Percentiles rank a stretch among this genome's conserved stretches.
Evolutionary conservation across 37 sponge, comb jelly and placozoan genomes (phyloP).

Genomic region (Beroe forskalii): DNA sequence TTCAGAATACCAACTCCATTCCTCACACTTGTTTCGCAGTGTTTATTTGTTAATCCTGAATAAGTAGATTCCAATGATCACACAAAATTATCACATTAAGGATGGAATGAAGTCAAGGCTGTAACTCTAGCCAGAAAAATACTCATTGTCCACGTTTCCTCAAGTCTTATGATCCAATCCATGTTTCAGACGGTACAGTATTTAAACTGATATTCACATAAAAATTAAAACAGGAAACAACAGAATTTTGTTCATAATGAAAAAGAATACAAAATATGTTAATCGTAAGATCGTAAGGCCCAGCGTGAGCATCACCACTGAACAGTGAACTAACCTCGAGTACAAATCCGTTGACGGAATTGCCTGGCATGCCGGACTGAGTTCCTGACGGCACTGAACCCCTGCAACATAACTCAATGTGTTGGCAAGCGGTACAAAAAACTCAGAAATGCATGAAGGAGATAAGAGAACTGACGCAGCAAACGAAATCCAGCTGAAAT

Average conservation of each 20-base stretch:
- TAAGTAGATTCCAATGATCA: not conserved
- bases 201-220: too few relatives aligned
- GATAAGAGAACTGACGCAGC: not conserved
- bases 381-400: conserved; percentile 27
- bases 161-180: too few relatives aligned
- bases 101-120: too few relatives aligned
- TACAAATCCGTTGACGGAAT: conserved; percentile 22
- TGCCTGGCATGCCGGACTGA: conserved; percentile 40
- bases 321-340: conserved; percentile 59
- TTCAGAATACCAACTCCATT: conserved; percentile 62
- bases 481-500: not conserved
- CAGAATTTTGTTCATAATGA: too few relatives aligned
- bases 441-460: conserved; percentile 22
- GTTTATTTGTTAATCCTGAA: conserved; percentile 53
- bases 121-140: too few relatives aligned
- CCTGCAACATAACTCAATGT: conserved; percentile 37
- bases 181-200: too few relatives aligned
- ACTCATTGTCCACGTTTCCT: too few relatives aligned
- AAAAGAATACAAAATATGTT: too few relatives aligned
- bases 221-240: too few relatives aligned
- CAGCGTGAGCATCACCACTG: too few relatives aligned
- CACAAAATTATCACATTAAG: too few relatives aligned
- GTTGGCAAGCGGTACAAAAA: conserved; percentile 21
- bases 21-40: conserved; percentile 25
- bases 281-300: too few relatives aligned